These are phyloP conservation scores for Sporophila hypoxantha DNA, from an alignment of 2,113 vertebrate species.

Conservation along the genomic window DNA sequence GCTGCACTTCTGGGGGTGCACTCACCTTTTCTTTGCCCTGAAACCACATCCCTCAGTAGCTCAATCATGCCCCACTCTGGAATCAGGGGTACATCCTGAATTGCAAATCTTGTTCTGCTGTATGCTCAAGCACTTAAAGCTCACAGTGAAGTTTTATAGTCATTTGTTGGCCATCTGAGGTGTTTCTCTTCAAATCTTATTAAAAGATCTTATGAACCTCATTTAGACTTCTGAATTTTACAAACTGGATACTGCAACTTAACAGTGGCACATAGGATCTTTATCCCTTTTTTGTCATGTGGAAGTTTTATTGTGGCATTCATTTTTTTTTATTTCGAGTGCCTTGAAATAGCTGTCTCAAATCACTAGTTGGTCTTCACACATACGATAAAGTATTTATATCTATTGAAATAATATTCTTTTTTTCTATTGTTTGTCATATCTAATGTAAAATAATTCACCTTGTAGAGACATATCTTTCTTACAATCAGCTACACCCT, in stretches of 20 bases:
- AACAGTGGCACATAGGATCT: not conserved
- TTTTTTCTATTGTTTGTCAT: not conserved
- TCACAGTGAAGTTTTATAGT: not conserved
- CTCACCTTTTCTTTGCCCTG: not conserved
- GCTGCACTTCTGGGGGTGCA: accelerated
- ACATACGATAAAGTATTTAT: not conserved
- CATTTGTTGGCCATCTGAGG: not conserved
- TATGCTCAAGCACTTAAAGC: not conserved
- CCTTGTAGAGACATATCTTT: not conserved
- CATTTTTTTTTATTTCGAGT: not conserved
- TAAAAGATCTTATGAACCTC: not conserved
- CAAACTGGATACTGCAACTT: not conserved
- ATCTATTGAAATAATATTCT: not conserved
- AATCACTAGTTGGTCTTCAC: not conserved
- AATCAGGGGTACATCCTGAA: not conserved
- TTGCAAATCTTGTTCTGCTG: not conserved
- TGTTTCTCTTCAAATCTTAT: not conserved
- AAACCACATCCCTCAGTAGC: not conserved
- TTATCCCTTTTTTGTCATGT: not conserved
- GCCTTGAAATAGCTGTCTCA: not conserved
- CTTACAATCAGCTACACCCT: not conserved
- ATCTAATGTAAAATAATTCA: not conserved
- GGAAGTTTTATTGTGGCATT: not conserved
- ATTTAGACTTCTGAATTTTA: not conserved
- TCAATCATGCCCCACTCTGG: no score